Evolutionary conservation across 1,140 invertebrate genomes (phyloP).

Genomic region (Nomia melanderi): DNA sequence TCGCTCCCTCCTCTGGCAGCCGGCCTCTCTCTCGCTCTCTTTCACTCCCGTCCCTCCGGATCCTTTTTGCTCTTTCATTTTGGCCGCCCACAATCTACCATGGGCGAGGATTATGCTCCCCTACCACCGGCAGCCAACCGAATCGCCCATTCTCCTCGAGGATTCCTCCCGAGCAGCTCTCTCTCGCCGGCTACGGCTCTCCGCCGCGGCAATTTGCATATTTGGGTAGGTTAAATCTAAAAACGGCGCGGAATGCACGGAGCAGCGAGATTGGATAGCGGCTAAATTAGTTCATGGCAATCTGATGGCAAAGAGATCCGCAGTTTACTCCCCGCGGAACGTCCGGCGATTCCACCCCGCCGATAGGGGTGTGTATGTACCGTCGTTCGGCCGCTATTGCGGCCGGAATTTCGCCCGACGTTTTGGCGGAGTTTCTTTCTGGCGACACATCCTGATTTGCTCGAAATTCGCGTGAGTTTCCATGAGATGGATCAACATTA

Average conservation of each 20-base stretch:
- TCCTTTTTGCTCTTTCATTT: constrained; percentile 74
- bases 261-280: constrained; percentile 65
- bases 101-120: constrained; percentile 77
- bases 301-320: constrained; percentile 59
- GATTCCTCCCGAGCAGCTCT: constrained; percentile 61
- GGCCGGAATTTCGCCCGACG: neutral
- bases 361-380: neutral
- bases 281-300: constrained; percentile 65
- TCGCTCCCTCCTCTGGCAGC: constrained; percentile 6
- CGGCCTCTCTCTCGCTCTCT: neutral
- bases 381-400: neutral
- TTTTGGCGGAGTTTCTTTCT: neutral
- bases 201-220: constrained; percentile 75
- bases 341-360: neutral
- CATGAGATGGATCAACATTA: too few species aligned
- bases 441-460: too few species aligned
- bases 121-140: constrained; percentile 52
- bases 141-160: constrained; percentile 62
- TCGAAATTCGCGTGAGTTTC: too few species aligned
- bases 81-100: constrained; percentile 75
- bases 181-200: constrained; percentile 12
- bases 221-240: constrained; percentile 73
- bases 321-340: neutral
- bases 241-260: constrained; percentile 67
- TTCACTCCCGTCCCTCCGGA: constrained; percentile 2